These are phyloP conservation scores for Periophthalmodon schlosseri DNA, from an alignment of 2,113 vertebrate species.

Conservation along the genomic window DNA sequence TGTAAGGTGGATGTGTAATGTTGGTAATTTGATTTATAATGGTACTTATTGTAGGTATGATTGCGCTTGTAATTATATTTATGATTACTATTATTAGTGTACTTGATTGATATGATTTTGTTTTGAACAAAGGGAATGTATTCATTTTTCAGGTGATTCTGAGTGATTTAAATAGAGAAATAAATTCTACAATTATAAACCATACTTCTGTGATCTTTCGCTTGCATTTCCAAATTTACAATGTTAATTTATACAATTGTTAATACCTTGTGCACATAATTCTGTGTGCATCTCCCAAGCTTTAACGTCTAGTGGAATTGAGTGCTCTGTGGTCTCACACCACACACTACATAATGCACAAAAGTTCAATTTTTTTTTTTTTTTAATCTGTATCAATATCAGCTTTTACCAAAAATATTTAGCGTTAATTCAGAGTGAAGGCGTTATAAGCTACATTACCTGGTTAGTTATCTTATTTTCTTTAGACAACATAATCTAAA, in stretches of 20 bases:
- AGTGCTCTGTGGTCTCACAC: not conserved
- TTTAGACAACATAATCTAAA: no score
- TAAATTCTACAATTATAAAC: constrained; percentile 48
- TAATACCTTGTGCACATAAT: not conserved
- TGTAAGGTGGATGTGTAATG: constrained; percentile 73
- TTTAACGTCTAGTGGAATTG: not conserved
- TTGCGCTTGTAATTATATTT: constrained; percentile 74
- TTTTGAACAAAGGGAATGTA: constrained; percentile 77
- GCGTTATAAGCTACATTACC: no score
- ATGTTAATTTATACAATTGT: not conserved
- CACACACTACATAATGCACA: not conserved
- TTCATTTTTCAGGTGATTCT: constrained; percentile 72
- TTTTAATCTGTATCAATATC: not conserved
- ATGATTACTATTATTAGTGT: constrained; percentile 67
- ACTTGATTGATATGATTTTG: constrained; percentile 71
- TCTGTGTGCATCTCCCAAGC: not conserved
- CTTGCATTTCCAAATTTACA: not conserved
- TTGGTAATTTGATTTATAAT: constrained; percentile 70
- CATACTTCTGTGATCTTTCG: constrained; percentile 23
- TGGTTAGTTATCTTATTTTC: no score
- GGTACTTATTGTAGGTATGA: constrained; percentile 71
- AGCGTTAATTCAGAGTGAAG: not conserved
- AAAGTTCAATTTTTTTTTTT: not conserved
- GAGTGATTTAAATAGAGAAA: constrained; percentile 75
- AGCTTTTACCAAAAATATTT: not conserved